Conservation (phyloP, 2,888 invertebrate species). For the Agonopterix subpropinquella region DNA sequence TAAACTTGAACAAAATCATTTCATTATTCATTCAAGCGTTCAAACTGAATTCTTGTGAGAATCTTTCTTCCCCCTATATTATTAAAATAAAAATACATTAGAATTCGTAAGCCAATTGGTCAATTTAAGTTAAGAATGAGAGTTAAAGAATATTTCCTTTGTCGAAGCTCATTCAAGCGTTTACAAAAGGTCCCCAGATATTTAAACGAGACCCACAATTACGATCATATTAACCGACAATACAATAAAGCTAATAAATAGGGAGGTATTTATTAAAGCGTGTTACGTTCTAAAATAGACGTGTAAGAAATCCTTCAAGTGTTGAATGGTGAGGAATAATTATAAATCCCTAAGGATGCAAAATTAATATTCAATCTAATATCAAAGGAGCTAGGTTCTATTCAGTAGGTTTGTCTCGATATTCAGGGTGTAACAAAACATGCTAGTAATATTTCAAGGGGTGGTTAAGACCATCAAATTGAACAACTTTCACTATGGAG, state of each 20-base stretch:
- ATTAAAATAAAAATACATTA: background rate
- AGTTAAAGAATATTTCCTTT: conserved; percentile 12
- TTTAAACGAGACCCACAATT: background rate
- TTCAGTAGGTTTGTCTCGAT: too few species aligned
- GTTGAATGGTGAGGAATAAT: conserved; percentile 2
- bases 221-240: background rate
- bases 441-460: too few species aligned
- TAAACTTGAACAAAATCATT: background rate
- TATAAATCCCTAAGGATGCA: conserved; percentile 17
- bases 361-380: too few species aligned
- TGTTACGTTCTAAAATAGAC: background rate
- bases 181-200: background rate
- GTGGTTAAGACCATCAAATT: too few species aligned
- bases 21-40: background rate
- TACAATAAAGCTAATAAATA: background rate
- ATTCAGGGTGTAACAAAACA: too few species aligned
- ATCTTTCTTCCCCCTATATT: background rate
- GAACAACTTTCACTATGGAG: too few species aligned
- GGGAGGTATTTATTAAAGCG: background rate
- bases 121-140: conserved; percentile 17
- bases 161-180: conserved; percentile 16
- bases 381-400: too few species aligned
- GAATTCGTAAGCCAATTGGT: conserved; percentile 7
- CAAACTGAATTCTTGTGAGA: background rate
- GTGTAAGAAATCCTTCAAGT: conserved; percentile 4